These are phyloP conservation scores for Ichneumon xanthorius DNA, from an alignment of 2,888 invertebrate genomes.

Conservation along the genomic window DNA sequence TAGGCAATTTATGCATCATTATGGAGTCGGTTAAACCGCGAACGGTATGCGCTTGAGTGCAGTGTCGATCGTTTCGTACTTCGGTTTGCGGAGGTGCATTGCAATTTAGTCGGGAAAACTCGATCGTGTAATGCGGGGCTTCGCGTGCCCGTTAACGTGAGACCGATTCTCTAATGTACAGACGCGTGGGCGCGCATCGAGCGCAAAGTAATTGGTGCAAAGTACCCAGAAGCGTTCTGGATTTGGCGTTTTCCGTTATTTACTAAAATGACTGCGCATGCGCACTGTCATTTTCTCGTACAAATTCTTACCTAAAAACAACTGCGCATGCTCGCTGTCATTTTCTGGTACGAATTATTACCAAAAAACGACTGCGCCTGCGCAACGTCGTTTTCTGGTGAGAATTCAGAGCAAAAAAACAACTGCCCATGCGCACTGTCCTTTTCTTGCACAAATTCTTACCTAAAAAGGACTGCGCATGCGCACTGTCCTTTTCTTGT, in stretches of 20 bases:
- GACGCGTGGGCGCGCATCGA: conserved; percentile 28
- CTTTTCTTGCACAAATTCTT: no score
- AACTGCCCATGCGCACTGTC: no score
- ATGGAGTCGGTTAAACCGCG: background rate
- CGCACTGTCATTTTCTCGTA: no score
- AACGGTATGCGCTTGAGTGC: background rate
- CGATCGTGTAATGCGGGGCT: conserved; percentile 32
- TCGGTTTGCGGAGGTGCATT: conserved; percentile 4
- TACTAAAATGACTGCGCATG: background rate
- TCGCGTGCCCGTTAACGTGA: conserved; percentile 48
- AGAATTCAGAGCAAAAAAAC: no score
- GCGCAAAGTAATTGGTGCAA: conserved; percentile 45
- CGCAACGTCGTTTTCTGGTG: no score
- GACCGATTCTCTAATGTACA: conserved; percentile 30
- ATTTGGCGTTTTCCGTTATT: background rate
- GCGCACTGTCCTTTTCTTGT: no score
- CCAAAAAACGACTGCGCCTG: no score
- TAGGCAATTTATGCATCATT: background rate
- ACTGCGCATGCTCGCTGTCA: no score
- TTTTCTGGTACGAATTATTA: no score
- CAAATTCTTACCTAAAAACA: no score
- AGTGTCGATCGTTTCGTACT: background rate
- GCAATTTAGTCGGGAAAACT: conserved; percentile 54
- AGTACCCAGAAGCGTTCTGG: background rate
- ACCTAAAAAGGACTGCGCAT: no score